Conservation (phyloP, 2,113 vertebrate genomes). For the Mirza zaza region DNA sequence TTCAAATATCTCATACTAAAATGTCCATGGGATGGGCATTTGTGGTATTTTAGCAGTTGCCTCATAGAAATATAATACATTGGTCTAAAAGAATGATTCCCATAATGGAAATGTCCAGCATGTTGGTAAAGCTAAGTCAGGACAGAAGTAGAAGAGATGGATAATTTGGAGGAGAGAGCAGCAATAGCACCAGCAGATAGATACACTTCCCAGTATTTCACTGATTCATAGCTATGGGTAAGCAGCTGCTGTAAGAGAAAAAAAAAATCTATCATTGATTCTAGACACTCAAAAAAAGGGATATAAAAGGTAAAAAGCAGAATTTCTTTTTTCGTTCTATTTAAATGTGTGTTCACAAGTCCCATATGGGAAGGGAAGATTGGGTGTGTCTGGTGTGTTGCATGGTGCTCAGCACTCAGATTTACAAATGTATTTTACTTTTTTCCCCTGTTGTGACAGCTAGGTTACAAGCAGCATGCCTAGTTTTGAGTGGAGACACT, state of each 20-base stretch:
- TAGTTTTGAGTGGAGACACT: neutral
- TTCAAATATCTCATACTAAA: slow-evolving; percentile 21
- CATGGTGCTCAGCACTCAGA: neutral
- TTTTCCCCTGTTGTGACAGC: neutral
- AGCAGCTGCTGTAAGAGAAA: slow-evolving; percentile 27
- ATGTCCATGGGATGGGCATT: neutral
- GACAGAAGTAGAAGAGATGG: neutral
- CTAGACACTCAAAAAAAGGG: slow-evolving; percentile 12
- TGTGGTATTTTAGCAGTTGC: neutral
- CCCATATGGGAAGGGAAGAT: slow-evolving; percentile 17
- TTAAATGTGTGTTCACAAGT: slow-evolving; percentile 45
- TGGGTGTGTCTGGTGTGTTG: neutral
- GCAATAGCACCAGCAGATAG: neutral
- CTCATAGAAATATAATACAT: neutral
- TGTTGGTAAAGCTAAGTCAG: neutral
- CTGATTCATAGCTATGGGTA: neutral
- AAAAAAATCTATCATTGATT: slow-evolving; percentile 29
- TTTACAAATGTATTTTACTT: slow-evolving; percentile 5
- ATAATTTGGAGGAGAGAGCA: neutral
- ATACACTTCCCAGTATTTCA: neutral
- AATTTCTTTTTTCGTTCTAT: neutral
- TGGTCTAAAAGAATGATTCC: neutral
- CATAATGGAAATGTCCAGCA: neutral
- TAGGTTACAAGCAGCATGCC: slow-evolving; percentile 39
- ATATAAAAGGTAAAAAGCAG: neutral